Evolutionary conservation across 2,888 invertebrate species (phyloP), one percentile per base, ranked within the genome.

Genomic region (Polia nebulosa): DNA sequence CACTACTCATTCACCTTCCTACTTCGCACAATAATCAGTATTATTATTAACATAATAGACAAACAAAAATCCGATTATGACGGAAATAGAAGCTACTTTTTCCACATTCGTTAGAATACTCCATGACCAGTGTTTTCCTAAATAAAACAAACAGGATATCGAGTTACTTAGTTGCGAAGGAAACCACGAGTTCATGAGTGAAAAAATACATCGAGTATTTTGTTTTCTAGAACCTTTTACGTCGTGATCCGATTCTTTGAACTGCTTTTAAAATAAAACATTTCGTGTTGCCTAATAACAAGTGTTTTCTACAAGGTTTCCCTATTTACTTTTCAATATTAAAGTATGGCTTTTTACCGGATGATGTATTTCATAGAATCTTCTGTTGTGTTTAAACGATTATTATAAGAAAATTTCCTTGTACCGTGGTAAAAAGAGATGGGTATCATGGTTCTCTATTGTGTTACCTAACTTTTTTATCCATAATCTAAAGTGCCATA

Each of bases 61-160:
- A 9, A 51, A 49, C 3, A 17, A 27, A 27, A 13, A 6, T 3
- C 13, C 5, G 3, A 34, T 34, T 13, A n/a, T 11, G 2, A n/a
- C 32, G 9, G 34, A 41, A 57, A 51, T 53, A 34, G 13, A 56
- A 13, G 5, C 32, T 39, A 39, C 25, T 53, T 34, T 45, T 53
- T 25, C 11, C 8, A 15, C 8, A 32, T 6, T 9, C n/a, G 47
- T n/a, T 25, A 39, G 1, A 39, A 29, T 32, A 6, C 36, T 32
- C 36, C 15, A 29, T 17, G n/a, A 9, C 9, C 6, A n/a, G 8
- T 20, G 22, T 45, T 68, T 67, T 25, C 15, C 1, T 27, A 39
- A 63, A 51, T 56, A 39, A 63, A 58, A 63, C 44, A 56, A 41
- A 27, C 20, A 41, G 29, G 4, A 49, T 47, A 66, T 59, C 47